Evolutionary conservation across 2,113 vertebrate genomes (phyloP), one percentile per base, ranked within the genome.

Genomic region (Ceyx cyanopectus): DNA sequence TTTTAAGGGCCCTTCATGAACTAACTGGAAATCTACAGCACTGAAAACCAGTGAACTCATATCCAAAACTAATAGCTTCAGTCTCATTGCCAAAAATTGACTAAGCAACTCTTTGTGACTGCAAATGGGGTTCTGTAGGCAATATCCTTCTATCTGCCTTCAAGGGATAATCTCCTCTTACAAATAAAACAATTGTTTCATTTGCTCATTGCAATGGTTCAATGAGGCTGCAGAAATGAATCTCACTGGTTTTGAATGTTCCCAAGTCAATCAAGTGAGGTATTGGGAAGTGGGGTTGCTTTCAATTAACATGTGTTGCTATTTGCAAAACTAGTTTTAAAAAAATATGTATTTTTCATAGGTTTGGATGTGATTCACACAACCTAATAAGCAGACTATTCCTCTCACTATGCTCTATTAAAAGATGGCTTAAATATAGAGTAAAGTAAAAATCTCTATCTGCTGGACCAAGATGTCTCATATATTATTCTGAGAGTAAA

Each of bases 121-220:
- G 72, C 92, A 87, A 96, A 92, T 5, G 82, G 92, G 61, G 88
- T 88, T 96, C 94, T 93, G 93, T 61, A 92, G 94, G 94, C 90
- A 94, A 85, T 53, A 94, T 88, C 88, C 90, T 92, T 61, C 92
- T 78, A 70, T 95, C 96, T 95, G 94, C 94, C 96, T 96, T 91
- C 81, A 87, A 94, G 92, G 89, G 91, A 94, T 91, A 96, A 95
- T 95, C 92, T 95, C 87, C 89, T 94, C 79, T 95, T 81, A 96
- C 95, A 95, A 96, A 95, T 93, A 94, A 92, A 96, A 94, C 94
- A 94, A 94, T 93, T 91, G 94, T 93, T 96, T 93, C 92, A 92
- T 89, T 87, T 93, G 95, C 89, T 89, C 40, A 30, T 53, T 89
- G 92, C 91, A 67, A 7, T 60, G 72, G 81, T 91, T 93, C 94